Base-by-base conservation (phyloP, 2,797 vertebrate species). In the Lates japonicus region DNA sequence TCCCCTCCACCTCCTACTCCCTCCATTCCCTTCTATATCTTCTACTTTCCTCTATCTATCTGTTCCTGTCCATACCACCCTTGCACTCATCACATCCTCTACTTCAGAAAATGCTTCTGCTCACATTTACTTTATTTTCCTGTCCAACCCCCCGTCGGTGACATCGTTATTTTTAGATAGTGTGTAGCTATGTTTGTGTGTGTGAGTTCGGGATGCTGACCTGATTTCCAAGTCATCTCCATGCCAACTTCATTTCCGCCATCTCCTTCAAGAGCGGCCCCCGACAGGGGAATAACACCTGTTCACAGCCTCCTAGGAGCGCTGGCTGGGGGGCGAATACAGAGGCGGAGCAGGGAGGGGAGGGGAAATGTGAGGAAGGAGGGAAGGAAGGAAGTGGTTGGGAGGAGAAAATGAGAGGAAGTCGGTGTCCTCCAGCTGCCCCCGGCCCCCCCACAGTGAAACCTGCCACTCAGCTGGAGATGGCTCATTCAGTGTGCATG, bases 81-180 rank as follows among this genome's bases (percentile, higher is more conserved):
- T 55, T 31, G 42, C 12, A 11, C 73, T 86, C 76, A 85, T 87
- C 76, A 79, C 87, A 68, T 84, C 76, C 68, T 81, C 80, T n/a
- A 39, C 82, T 88, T 82, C 33, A 59, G 70, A 76, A 82, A 88
- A 84, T 61, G 73, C 79, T 80, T 90, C 86, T 74, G 80, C 86
- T 90, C 83, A 82, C 86, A 86, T 90, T 92, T 85, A 83, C 82
- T 89, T 86, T 79, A 87, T 87, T 88, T 86, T 75, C 86, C 80
- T 58, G 76, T 81, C 81, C 78, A 78, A 29, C 67, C 85, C 74
- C 81, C 85, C 16, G 25, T 76, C 13, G 19, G 74, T 80, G 77
- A 85, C 79, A 72, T 76, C n/a, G 79, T 86, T 91, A 92, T 92
- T 88, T 91, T 90, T 88, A 90, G 89, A 79, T 78, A 33, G 70